These are phyloP conservation scores for Tor tambroides DNA, from an alignment of 2,113 vertebrate species.

Conservation along the genomic window DNA sequence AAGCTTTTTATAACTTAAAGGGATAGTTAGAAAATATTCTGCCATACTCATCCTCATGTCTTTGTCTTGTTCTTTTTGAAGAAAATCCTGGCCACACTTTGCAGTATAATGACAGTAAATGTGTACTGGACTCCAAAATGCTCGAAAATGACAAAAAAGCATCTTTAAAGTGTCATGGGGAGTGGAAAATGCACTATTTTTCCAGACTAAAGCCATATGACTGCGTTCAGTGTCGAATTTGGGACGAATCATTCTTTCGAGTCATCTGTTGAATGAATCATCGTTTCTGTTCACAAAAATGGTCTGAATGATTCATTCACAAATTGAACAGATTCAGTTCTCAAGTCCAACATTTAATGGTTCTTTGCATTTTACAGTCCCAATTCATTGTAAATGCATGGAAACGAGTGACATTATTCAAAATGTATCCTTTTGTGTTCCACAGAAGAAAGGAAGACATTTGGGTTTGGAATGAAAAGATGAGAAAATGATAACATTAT, in stretches of 20 bases:
- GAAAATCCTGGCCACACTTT: background rate
- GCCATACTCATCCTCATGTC: background rate
- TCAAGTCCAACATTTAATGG: background rate
- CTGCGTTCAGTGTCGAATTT: background rate
- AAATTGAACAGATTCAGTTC: background rate
- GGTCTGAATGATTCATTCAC: slow-evolving; percentile 7
- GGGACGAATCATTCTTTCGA: background rate
- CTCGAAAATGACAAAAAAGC: background rate
- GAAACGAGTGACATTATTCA: background rate
- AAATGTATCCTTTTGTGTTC: background rate
- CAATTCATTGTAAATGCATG: background rate
- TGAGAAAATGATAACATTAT: background rate
- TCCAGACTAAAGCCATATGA: background rate
- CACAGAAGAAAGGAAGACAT: slow-evolving; percentile 3
- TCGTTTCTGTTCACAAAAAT: background rate
- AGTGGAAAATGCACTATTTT: background rate
- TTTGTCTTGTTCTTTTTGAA: background rate
- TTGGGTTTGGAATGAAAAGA: background rate
- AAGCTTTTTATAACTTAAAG: background rate
- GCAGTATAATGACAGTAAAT: background rate
- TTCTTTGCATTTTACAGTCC: background rate
- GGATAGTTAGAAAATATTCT: background rate
- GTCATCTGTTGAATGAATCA: background rate
- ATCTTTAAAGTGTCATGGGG: background rate
- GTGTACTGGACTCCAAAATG: background rate